Percentiles rank a stretch among this genome's conserved stretches.
phyloP scores from a whole-genome alignment of 2,888 invertebrate species.

The Linnaemya vulpina region DNA sequence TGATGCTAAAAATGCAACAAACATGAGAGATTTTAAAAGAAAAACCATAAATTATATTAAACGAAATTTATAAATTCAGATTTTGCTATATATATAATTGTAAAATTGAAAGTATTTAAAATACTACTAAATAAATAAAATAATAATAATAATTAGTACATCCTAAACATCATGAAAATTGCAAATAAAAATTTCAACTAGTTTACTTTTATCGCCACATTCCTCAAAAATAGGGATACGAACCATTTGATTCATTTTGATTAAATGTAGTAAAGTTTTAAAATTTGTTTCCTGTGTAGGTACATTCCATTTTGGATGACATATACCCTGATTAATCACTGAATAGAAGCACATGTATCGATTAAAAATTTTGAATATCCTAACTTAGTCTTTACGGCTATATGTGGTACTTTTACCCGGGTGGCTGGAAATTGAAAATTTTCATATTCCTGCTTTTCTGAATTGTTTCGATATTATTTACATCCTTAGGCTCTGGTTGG shows the following conservation, averaged over 20 bases:
- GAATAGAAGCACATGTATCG: constrained; percentile 63
- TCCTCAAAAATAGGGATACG: constrained; percentile 56
- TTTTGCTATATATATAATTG: too few relatives aligned
- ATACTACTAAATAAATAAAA: too few relatives aligned
- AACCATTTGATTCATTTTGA: constrained; percentile 26
- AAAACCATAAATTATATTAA: too few relatives aligned
- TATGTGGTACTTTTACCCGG: not conserved
- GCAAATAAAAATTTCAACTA: constrained; percentile 47
- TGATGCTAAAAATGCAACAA: too few relatives aligned
- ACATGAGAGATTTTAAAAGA: too few relatives aligned
- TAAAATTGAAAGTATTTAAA: too few relatives aligned
- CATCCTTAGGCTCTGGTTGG: constrained; percentile 64
- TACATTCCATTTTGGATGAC: constrained; percentile 47
- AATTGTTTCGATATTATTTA: constrained; percentile 42
- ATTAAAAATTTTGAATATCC: constrained; percentile 54
- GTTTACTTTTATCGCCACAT: constrained; percentile 37
- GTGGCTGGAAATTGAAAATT: constrained; percentile 50
- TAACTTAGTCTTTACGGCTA: too few relatives aligned
- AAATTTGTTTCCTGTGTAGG: constrained; percentile 9
- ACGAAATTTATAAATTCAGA: too few relatives aligned
- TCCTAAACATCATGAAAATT: constrained; percentile 55
- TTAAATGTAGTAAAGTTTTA: constrained; percentile 32
- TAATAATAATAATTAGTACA: too few relatives aligned
- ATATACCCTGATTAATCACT: constrained; percentile 60
- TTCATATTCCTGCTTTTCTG: constrained; percentile 18